phyloP scores from a whole-genome alignment of 2,113 vertebrate genomes.

The Dicrurus megarhynchus region DNA sequence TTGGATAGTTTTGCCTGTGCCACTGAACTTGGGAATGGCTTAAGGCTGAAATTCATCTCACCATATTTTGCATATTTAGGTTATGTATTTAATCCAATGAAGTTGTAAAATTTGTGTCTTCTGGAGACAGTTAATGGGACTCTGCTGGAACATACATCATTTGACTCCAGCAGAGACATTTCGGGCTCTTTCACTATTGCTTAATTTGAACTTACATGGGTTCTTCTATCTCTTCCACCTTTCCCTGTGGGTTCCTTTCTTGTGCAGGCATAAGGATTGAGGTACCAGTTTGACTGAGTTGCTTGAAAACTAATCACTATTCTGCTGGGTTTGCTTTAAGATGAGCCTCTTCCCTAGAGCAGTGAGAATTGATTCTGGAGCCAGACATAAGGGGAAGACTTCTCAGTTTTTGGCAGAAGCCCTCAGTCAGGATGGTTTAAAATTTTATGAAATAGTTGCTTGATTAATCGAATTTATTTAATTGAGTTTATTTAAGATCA shows the following conservation, averaged over 20 bases:
- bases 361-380: neutral
- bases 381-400: neutral
- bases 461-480: neutral
- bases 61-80: neutral
- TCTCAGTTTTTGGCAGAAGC: neutral
- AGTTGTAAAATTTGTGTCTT: neutral
- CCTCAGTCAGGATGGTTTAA: neutral
- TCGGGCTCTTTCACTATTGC: neutral
- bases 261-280: neutral
- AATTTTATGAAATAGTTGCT: neutral
- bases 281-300: neutral
- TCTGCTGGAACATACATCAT: neutral
- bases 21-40: neutral
- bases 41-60: neutral
- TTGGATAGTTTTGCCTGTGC: accelerated
- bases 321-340: neutral
- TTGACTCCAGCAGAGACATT: neutral
- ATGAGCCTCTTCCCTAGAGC: neutral
- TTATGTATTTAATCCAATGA: neutral
- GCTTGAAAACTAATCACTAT: neutral
- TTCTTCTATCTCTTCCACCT: neutral
- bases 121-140: neutral
- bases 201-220: neutral
- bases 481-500: neutral
- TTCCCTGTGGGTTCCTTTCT: neutral